Percentiles rank a stretch among this genome's conserved stretches.
These are phyloP conservation scores for Albula glossodonta DNA, from an alignment of 2,113 vertebrate species.

Conservation along the genomic window DNA sequence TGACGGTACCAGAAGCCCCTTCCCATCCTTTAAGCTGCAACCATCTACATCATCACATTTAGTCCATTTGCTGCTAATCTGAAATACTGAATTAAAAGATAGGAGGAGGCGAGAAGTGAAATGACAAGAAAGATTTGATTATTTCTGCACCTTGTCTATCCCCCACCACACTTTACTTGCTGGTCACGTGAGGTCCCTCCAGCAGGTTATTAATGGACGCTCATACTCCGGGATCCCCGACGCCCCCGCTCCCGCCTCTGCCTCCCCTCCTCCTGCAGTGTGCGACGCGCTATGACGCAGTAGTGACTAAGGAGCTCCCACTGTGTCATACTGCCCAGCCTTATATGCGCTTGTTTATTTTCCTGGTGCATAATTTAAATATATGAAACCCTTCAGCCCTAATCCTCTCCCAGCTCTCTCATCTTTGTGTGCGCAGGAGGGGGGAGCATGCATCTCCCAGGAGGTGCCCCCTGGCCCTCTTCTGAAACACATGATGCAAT, in stretches of 20 bases:
- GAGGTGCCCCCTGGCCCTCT: not conserved
- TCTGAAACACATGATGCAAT: not conserved
- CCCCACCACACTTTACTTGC: conserved; percentile 23
- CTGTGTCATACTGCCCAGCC: conserved; percentile 28
- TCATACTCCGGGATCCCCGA: conserved; percentile 37
- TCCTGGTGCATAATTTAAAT: not conserved
- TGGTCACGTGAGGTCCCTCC: conserved; percentile 49
- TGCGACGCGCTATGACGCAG: conserved; percentile 34
- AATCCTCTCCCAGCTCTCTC: not conserved
- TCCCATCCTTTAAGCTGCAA: conserved; percentile 34
- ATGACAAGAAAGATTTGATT: conserved; percentile 43
- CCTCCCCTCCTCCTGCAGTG: conserved; percentile 11
- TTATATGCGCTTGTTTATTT: conserved; percentile 17
- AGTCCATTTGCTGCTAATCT: conserved; percentile 61
- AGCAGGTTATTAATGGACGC: conserved; percentile 53
- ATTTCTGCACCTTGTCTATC: conserved; percentile 28
- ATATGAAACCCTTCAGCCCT: not conserved
- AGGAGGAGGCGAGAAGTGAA: conserved; percentile 43
- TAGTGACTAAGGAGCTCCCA: conserved; percentile 56
- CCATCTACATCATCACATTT: conserved; percentile 57
- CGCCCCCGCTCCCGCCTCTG: no score
- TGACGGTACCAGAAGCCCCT: not conserved
- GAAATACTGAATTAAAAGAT: conserved; percentile 59
- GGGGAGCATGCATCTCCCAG: not conserved
- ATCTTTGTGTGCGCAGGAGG: not conserved